Percentiles rank a stretch among this genome's conserved stretches.
Evolutionary conservation across 2,797 vertebrate genomes (phyloP).

Genomic region (Bradypus variegatus): DNA sequence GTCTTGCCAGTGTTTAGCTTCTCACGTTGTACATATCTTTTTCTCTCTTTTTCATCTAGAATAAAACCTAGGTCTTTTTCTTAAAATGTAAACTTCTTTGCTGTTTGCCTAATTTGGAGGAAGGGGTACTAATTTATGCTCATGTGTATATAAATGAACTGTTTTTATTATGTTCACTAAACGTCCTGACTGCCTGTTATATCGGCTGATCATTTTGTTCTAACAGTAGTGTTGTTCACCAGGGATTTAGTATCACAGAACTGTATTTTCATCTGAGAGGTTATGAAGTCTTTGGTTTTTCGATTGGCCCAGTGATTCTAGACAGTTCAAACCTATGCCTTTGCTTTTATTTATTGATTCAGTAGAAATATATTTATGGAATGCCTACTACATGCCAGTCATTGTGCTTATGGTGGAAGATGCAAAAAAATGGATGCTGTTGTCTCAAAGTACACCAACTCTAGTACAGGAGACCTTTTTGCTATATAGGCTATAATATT

Average conservation of each 20-base stretch:
- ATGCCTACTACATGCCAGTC: not conserved
- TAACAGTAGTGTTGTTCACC: not conserved
- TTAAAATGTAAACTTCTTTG: not conserved
- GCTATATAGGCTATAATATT: no score
- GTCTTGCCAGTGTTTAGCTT: not conserved
- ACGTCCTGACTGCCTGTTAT: not conserved
- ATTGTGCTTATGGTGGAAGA: not conserved
- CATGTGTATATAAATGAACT: not conserved
- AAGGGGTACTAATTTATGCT: not conserved
- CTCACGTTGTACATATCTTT: not conserved
- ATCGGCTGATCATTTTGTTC: not conserved
- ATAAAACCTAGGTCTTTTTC: not conserved
- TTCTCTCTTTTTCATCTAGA: fast-evolving
- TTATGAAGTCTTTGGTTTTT: not conserved
- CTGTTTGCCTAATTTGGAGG: not conserved
- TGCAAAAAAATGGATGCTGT: not conserved
- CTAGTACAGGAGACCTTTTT: not conserved
- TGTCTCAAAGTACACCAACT: not conserved
- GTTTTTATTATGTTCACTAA: not conserved
- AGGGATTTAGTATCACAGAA: not conserved
- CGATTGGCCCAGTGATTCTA: not conserved
- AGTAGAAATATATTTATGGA: not conserved
- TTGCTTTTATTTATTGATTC: not conserved
- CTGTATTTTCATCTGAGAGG: not conserved
- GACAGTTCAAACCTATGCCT: not conserved